Evolutionary conservation across 2,888 invertebrate genomes (phyloP).

Genomic region (Agonopterix alstromeriana): DNA sequence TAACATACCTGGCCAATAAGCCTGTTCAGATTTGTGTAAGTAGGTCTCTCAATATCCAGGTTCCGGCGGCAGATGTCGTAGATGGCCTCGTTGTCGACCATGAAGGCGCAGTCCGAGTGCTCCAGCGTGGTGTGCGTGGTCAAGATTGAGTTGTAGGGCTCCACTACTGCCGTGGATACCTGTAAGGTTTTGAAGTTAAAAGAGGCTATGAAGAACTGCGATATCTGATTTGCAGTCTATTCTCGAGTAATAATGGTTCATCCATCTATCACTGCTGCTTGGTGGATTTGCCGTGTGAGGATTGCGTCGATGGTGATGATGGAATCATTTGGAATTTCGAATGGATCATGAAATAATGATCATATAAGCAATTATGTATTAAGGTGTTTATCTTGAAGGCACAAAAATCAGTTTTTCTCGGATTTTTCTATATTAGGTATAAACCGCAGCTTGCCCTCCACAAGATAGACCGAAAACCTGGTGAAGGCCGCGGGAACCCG

Average conservation of each 20-base stretch:
- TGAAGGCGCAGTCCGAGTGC: conserved; percentile 93
- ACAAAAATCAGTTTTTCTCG: too few relatives aligned
- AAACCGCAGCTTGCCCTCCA: too few relatives aligned
- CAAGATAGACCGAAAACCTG: too few relatives aligned
- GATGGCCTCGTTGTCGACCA: conserved; percentile 94
- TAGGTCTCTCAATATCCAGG: conserved; percentile 89
- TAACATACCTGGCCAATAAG: conserved; percentile 82
- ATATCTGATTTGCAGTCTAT: neutral
- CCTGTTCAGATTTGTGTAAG: conserved; percentile 91
- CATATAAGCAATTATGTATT: too few relatives aligned
- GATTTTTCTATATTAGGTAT: too few relatives aligned
- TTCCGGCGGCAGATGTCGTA: conserved; percentile 93
- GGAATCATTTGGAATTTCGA: neutral
- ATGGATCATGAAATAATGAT: too few relatives aligned
- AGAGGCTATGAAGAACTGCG: neutral
- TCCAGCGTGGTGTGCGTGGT: conserved; percentile 93
- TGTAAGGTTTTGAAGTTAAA: conserved; percentile 37
- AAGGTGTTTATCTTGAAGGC: too few relatives aligned
- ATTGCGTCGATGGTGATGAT: neutral
- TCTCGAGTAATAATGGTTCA: too few relatives aligned
- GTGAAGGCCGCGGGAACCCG: too few relatives aligned
- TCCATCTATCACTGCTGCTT: too few relatives aligned
- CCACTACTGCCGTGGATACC: conserved; percentile 88
- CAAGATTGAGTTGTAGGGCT: conserved; percentile 95
- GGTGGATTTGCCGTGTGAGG: too few relatives aligned